Evolutionary conservation across 2,888 invertebrate genomes (phyloP).

Genomic region (Malthinus seriepunctatus): DNA sequence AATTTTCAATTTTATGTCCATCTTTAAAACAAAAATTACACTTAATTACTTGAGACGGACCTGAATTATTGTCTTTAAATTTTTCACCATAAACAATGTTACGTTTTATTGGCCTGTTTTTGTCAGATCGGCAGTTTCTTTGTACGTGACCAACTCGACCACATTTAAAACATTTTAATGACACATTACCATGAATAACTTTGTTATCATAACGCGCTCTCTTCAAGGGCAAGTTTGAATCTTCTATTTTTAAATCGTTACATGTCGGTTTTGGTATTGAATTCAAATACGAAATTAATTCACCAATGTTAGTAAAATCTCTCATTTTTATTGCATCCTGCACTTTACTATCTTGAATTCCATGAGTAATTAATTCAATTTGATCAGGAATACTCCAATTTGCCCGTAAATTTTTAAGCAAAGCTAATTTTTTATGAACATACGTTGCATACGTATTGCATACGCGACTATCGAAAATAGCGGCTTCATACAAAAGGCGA

Average conservation of each 20-base stretch:
- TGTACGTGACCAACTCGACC: constrained; percentile 22
- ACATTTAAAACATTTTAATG: constrained; percentile 12
- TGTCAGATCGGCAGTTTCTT: constrained; percentile 11
- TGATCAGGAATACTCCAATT: constrained; percentile 32
- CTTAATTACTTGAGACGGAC: neutral
- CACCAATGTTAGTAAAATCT: constrained; percentile 27
- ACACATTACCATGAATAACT: neutral
- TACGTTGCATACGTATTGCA: constrained; percentile 33
- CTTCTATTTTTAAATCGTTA: neutral
- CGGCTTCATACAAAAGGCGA: constrained; percentile 27
- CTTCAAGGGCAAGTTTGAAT: neutral
- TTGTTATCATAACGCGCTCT: neutral
- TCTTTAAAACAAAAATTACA: constrained; percentile 24
- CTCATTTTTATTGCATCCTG: constrained; percentile 16
- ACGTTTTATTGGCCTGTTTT: too few relatives aligned
- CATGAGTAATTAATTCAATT: constrained; percentile 32
- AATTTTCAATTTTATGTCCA: constrained; percentile 22
- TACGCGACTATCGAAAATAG: constrained; percentile 21
- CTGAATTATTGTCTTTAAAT: neutral
- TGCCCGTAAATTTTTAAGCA: constrained; percentile 32
- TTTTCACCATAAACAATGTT: neutral
- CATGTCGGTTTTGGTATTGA: constrained; percentile 7
- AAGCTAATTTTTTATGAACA: constrained; percentile 30
- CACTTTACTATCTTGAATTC: constrained; percentile 30
- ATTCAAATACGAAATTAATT: constrained; percentile 28